Evolutionary conservation across 2,113 vertebrate genomes (phyloP).

Genomic region (human (Homo sapiens)): DNA sequence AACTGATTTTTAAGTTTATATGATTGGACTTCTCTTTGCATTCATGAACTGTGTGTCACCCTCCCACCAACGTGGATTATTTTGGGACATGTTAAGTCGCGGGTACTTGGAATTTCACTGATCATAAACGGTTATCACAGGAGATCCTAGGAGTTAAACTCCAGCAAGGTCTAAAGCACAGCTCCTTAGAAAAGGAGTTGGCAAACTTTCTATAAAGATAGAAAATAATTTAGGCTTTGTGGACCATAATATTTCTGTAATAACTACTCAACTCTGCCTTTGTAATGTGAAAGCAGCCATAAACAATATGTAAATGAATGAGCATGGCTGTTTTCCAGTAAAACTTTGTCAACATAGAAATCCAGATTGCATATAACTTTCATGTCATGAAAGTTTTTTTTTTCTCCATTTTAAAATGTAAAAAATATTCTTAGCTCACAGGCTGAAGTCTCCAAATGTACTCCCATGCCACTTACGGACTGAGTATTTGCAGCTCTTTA

Average conservation of each 20-base stretch:
- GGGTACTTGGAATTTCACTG: background rate
- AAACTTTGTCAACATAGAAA: background rate
- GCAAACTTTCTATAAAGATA: background rate
- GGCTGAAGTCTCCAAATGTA: background rate
- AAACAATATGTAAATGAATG: background rate
- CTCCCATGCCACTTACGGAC: background rate
- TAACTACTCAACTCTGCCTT: background rate
- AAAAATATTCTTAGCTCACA: background rate
- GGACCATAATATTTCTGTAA: background rate
- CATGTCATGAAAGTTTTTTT: background rate
- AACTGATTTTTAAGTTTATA: conserved; percentile 70
- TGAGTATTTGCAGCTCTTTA: background rate
- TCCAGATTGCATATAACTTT: background rate
- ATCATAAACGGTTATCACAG: background rate
- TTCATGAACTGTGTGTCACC: background rate
- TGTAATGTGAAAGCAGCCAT: background rate
- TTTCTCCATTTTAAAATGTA: background rate
- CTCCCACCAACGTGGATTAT: background rate
- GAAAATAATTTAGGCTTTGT: background rate
- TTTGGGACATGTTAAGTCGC: background rate
- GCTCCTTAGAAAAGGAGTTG: background rate
- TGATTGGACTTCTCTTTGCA: conserved; percentile 37
- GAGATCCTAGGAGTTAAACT: background rate
- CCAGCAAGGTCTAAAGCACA: background rate
- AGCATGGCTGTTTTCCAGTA: background rate